These are phyloP conservation scores for Clupea harengus DNA, from an alignment of 2,113 vertebrate species.

Conservation along the genomic window DNA sequence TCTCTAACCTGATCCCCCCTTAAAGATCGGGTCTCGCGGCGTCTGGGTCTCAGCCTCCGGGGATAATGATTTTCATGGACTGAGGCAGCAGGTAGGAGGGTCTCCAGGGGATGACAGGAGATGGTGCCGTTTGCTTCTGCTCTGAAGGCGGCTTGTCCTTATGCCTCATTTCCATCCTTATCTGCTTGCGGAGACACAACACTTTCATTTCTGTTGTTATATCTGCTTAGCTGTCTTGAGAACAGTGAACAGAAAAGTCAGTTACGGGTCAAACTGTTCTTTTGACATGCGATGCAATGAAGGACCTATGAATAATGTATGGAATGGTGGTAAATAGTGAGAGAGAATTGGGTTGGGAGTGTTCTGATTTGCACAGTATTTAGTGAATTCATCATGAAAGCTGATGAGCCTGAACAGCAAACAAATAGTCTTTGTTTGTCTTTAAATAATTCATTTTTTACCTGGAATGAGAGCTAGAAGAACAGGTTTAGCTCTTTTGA, in stretches of 20 bases:
- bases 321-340: neutral
- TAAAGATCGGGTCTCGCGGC: neutral
- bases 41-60: slow-evolving; percentile 14
- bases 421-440: neutral
- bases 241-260: too few relatives aligned
- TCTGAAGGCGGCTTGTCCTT: slow-evolving; percentile 23
- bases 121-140: slow-evolving; percentile 17
- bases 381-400: neutral
- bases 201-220: neutral
- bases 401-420: neutral
- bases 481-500: neutral
- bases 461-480: neutral
- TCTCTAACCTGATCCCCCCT: slow-evolving; percentile 33
- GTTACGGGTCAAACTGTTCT: neutral
- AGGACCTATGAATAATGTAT: neutral
- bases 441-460: neutral
- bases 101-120: neutral
- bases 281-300: neutral
- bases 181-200: neutral
- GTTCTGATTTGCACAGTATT: neutral
- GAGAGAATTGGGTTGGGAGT: neutral
- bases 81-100: neutral
- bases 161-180: neutral
- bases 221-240: too few relatives aligned
- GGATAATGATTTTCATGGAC: slow-evolving; percentile 16